Percentiles rank a stretch among this genome's conserved stretches.
phyloP scores from a whole-genome alignment of 2,888 invertebrate genomes.

The Selenia dentaria region DNA sequence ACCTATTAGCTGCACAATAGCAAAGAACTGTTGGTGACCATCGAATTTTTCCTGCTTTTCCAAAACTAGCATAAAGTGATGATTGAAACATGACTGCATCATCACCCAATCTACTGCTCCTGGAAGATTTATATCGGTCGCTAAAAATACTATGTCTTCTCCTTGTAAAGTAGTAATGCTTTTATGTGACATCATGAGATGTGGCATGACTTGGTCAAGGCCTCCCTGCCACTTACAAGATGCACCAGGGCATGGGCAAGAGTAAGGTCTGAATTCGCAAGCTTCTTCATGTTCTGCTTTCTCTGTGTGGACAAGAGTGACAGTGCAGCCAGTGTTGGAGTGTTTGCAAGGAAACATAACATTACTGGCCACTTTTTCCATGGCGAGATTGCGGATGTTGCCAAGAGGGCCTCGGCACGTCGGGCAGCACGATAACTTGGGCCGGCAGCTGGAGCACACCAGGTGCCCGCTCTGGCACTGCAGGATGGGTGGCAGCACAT shows the following conservation, averaged over 20 bases:
- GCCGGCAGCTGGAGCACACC: constrained; percentile 98
- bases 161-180: constrained; percentile 99
- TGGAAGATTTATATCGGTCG: constrained; percentile 99
- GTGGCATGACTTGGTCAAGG: constrained; percentile 99
- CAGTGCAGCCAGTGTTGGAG: constrained; percentile 96
- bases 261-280: constrained; percentile 99
- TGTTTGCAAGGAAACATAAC: constrained; percentile 99
- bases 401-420: constrained; percentile 98
- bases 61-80: constrained; percentile 99
- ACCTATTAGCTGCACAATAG: constrained; percentile 99
- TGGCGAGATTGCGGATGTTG: constrained; percentile 98
- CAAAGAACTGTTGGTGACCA: constrained; percentile 98
- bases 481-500: constrained; percentile 98
- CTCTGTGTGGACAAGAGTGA: constrained; percentile 97
- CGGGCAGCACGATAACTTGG: constrained; percentile 98
- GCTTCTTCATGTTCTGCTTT: constrained; percentile 99
- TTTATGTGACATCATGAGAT: constrained; percentile 98
- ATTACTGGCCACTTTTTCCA: constrained; percentile 99
- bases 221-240: constrained; percentile 99
- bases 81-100: constrained; percentile 99
- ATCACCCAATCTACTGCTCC: constrained; percentile 99
- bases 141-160: constrained; percentile 99
- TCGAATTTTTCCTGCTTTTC: constrained; percentile 99
- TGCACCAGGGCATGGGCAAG: constrained; percentile 99
- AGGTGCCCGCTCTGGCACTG: constrained; percentile 99